Evolutionary conservation across 2,113 vertebrate genomes (phyloP).

Genomic region (Calyptomena viridis): DNA sequence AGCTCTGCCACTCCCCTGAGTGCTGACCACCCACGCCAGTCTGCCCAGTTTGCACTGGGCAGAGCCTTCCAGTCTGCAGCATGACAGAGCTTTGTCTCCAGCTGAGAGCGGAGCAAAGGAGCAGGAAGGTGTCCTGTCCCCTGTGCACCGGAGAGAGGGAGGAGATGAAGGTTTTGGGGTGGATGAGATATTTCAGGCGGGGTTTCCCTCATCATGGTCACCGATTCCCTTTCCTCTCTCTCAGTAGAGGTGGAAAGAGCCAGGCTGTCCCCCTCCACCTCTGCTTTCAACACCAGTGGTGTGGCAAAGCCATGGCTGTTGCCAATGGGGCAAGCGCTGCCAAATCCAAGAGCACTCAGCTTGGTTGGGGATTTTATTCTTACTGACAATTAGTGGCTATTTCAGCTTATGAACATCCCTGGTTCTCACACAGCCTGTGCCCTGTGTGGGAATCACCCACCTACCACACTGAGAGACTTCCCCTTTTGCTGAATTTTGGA

Average conservation of each 20-base stretch:
- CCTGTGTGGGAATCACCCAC: neutral
- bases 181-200: neutral
- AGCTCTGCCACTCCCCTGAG: neutral
- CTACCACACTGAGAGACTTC: neutral
- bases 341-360: neutral
- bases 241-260: neutral
- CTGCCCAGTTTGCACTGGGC: neutral
- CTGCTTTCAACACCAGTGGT: neutral
- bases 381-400: neutral
- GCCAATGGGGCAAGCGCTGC: neutral
- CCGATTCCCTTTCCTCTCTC: neutral
- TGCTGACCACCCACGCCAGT: neutral
- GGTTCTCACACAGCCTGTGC: neutral
- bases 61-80: neutral
- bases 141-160: neutral
- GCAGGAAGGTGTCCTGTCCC: neutral
- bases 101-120: neutral
- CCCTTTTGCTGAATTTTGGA: neutral
- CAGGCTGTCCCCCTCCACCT: neutral
- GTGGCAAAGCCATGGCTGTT: neutral
- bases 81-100: neutral
- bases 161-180: neutral
- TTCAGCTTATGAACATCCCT: neutral
- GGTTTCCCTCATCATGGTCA: accelerated
- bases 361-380: neutral